phyloP scores from a whole-genome alignment of 2,888 invertebrate species.

The Serripes groenlandicus region DNA sequence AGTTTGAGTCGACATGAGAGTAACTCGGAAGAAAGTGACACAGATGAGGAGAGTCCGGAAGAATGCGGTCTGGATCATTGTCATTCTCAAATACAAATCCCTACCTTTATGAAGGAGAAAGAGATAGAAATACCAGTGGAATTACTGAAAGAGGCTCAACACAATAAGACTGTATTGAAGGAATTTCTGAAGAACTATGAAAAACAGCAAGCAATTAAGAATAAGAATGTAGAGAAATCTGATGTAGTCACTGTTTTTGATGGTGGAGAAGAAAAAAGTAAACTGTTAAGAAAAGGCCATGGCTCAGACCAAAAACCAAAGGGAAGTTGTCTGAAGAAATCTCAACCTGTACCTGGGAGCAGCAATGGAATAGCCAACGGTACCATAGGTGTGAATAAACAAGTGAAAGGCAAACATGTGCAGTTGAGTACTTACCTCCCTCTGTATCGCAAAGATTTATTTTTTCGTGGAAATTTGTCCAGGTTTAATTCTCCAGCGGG shows the following conservation, averaged over 20 bases:
- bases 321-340: slow-evolving; percentile 62
- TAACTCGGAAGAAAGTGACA: slow-evolving; percentile 59
- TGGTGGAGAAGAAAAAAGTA: slow-evolving; percentile 27
- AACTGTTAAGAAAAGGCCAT: slow-evolving; percentile 10
- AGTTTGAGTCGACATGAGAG: slow-evolving; percentile 66
- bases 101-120: slow-evolving; percentile 90
- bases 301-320: slow-evolving; percentile 20
- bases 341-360: slow-evolving; percentile 8
- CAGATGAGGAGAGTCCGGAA: slow-evolving; percentile 47
- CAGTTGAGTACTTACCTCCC: slow-evolving; percentile 71
- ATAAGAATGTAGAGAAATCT: background rate
- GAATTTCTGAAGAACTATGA: slow-evolving; percentile 52
- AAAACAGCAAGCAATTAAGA: background rate
- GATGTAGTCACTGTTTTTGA: slow-evolving; percentile 16
- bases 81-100: slow-evolving; percentile 93
- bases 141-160: slow-evolving; percentile 70
- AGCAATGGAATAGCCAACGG: slow-evolving; percentile 1
- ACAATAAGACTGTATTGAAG: slow-evolving; percentile 62
- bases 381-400: slow-evolving; percentile 8
- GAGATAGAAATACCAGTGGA: slow-evolving; percentile 67
- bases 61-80: slow-evolving; percentile 67
- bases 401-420: slow-evolving; percentile 56
- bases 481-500: slow-evolving; percentile 57
- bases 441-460: slow-evolving; percentile 84
- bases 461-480: slow-evolving; percentile 84